Evolutionary conservation across 2,797 vertebrate genomes (phyloP), one percentile per base, ranked within the genome.

Genomic region (Lutjanus campechanus): DNA sequence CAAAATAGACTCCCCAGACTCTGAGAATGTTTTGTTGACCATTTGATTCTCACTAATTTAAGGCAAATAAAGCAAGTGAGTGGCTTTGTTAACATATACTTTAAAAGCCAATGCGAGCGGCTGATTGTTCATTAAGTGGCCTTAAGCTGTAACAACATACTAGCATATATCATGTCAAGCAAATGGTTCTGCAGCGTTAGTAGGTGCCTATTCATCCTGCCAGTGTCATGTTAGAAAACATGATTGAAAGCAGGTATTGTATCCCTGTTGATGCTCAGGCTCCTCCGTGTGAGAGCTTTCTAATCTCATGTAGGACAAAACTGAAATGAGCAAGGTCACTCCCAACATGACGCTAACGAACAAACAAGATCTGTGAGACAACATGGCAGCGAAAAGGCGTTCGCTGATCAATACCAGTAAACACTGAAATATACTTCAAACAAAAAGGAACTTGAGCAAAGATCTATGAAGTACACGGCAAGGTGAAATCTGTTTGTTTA

Each of bases 11-110:
- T 69, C 16, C 22, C 51, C 2, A 1, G 59, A 2, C 58, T 64
- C 8, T 25, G 16, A 68, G 25, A 40, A 41, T 81, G 73, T 83
- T 71, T 36, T 47, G 20, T 69, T 65, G 69, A 56, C 82, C 77
- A n/a, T 59, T 70, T 12, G 13, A 62, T 69, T 75, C 55, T 75
- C 49, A 66, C 36, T 58, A 58, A 69, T 73, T 72, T 49, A 65
- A 50, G 43, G 15, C 22, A 63, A 73, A 81, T 60, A 47, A 69
- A 73, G 46, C 64, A 22, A 50, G n/a, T 36, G 44, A 58, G 67
- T 22, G 16, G 22, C 40, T 73, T 78, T 29, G 12, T 43, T 25
- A 19, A 79, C 43, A 6, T 68, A 59, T 70, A 43, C 36, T 20
- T 11, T 11, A 53, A 46, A n/a, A 53, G 49, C 13, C 43, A 50